A percentile compares a stretch with the other conserved stretches of the same genome.
Evolutionary conservation across 2,797 vertebrate species (phyloP).

Genomic region (Pseudochirops corinnae): DNA sequence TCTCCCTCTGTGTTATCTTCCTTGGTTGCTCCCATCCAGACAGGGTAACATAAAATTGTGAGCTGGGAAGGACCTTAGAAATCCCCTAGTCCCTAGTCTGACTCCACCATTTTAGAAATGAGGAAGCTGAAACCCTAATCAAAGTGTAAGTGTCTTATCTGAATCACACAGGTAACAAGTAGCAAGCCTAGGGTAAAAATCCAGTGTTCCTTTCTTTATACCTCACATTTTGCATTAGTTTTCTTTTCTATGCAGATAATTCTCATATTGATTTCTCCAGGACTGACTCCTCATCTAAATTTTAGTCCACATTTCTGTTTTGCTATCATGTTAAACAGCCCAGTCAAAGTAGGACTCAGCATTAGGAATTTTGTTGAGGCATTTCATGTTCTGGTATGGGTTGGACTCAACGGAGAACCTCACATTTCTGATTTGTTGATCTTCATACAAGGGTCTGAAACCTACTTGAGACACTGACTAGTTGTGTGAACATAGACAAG

Average conservation of each 20-base stretch:
- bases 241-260: neutral
- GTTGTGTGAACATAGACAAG: neutral
- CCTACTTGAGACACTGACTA: neutral
- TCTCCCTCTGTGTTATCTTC: neutral
- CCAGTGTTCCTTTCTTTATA: neutral
- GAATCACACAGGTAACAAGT: neutral
- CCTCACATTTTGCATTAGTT: neutral
- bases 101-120: neutral
- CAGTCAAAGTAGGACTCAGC: neutral
- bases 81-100: neutral
- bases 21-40: neutral
- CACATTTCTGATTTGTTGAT: neutral
- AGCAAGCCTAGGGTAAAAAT: neutral
- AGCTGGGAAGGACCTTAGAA: neutral
- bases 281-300: neutral
- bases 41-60: neutral
- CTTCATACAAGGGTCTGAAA: neutral
- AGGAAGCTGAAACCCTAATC: neutral
- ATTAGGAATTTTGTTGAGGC: neutral
- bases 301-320: neutral
- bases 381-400: neutral
- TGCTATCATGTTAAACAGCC: neutral
- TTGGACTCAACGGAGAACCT: neutral
- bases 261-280: neutral
- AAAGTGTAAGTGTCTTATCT: neutral